Percentiles rank a stretch among this genome's conserved stretches.
Conservation (phyloP, 2,888 invertebrate genomes). For the Drosophila imparisetae region DNA sequence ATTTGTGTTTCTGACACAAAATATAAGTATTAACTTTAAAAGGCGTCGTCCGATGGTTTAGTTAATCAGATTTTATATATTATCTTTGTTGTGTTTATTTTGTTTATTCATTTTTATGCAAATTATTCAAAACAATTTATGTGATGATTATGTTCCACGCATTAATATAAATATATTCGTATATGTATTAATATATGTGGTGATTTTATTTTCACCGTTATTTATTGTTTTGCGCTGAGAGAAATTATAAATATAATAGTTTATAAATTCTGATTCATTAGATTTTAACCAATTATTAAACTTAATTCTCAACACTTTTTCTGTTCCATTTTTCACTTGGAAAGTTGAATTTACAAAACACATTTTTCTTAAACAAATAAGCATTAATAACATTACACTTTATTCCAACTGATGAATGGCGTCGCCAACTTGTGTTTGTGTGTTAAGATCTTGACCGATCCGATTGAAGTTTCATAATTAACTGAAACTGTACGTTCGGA, state of each 20-base stretch:
- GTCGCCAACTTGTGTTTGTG: not conserved
- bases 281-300: not conserved
- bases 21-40: conserved; percentile 33
- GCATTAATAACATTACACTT: not conserved
- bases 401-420: not conserved
- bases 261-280: not conserved
- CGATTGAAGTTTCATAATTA: conserved; percentile 33
- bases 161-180: not conserved
- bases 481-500: conserved; percentile 41
- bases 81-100: conserved; percentile 8
- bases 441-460: conserved; percentile 33
- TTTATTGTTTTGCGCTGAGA: not conserved
- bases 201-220: conserved; percentile 1
- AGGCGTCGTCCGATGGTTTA: conserved; percentile 18
- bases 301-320: not conserved
- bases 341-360: not conserved
- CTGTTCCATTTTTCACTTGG: not conserved
- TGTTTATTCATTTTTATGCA: conserved; percentile 7
- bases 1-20: conserved; percentile 21
- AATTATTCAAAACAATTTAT: conserved; percentile 8
- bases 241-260: not conserved
- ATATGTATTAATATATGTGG: conserved; percentile 5
- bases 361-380: not conserved
- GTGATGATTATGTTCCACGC: conserved; percentile 4
- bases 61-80: conserved; percentile 11